Conservation (phyloP, 2,797 vertebrate species). For the Crocidura indochinensis region DNA sequence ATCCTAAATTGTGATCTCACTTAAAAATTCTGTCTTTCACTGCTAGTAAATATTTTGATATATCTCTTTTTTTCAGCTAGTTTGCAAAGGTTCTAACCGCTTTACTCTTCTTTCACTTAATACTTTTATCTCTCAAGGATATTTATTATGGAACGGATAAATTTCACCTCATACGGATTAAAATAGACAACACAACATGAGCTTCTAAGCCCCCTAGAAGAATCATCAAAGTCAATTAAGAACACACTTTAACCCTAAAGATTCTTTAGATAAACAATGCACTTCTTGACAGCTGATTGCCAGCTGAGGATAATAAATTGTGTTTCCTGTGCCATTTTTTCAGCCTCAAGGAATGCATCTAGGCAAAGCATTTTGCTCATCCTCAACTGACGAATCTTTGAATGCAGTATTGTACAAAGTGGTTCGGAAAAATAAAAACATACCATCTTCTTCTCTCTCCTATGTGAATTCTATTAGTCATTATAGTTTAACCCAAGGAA, state of each 20-base stretch:
- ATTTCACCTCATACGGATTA: background rate
- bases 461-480: constrained; percentile 53
- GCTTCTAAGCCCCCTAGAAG: constrained; percentile 1
- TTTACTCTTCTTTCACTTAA: constrained; percentile 2
- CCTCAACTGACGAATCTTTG: constrained; percentile 13
- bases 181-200: background rate
- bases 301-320: constrained; percentile 45
- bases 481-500: constrained; percentile 74
- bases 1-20: background rate
- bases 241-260: constrained; percentile 30
- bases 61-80: constrained; percentile 35
- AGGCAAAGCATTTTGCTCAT: background rate
- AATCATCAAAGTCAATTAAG: constrained; percentile 57
- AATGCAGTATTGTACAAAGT: background rate
- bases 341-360: constrained; percentile 28
- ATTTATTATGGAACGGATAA: constrained; percentile 1
- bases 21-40: constrained; percentile 30
- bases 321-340: constrained; percentile 30
- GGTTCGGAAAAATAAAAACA: constrained; percentile 38
- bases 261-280: constrained; percentile 45
- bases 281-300: constrained; percentile 49
- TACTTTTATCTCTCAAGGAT: constrained; percentile 67
- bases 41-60: constrained; percentile 59
- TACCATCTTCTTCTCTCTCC: background rate
- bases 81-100: background rate